Evolutionary conservation across 2,888 invertebrate species (phyloP).

Genomic region (Diarsia mendica): DNA sequence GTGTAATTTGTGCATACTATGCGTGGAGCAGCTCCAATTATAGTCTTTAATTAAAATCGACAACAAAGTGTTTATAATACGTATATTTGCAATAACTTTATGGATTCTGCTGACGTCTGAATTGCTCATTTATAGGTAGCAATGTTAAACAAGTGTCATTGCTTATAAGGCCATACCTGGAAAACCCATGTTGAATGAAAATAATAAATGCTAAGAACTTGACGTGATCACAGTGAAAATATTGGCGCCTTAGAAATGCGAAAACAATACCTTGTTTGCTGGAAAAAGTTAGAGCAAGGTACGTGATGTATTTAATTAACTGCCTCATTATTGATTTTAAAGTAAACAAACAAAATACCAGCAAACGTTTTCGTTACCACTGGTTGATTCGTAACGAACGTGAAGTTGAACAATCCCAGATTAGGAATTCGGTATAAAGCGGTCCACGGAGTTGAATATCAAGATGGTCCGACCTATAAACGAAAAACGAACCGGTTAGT

Average conservation of each 20-base stretch:
- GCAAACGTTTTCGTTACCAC: slow-evolving; percentile 38
- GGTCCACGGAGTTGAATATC: slow-evolving; percentile 71
- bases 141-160: slow-evolving; percentile 73
- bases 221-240: slow-evolving; percentile 73
- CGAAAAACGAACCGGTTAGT: slow-evolving; percentile 86
- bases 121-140: slow-evolving; percentile 73
- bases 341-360: slow-evolving; percentile 29
- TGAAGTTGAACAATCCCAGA: slow-evolving; percentile 66
- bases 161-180: slow-evolving; percentile 72
- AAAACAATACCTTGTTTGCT: slow-evolving; percentile 58
- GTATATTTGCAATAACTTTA: slow-evolving; percentile 67
- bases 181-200: slow-evolving; percentile 83
- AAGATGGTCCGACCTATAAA: slow-evolving; percentile 82
- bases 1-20: slow-evolving; percentile 73
- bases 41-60: slow-evolving; percentile 76
- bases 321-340: slow-evolving; percentile 36
- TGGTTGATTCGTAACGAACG: slow-evolving; percentile 63
- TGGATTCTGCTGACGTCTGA: slow-evolving; percentile 69
- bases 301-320: slow-evolving; percentile 71
- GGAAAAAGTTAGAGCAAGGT: slow-evolving; percentile 72
- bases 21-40: slow-evolving; percentile 71
- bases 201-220: slow-evolving; percentile 80
- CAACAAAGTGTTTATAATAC: slow-evolving; percentile 70
- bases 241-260: slow-evolving; percentile 71
- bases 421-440: slow-evolving; percentile 73